Evolutionary conservation across 1,140 invertebrate genomes (phyloP).

Genomic region (Orussus abietinus): DNA sequence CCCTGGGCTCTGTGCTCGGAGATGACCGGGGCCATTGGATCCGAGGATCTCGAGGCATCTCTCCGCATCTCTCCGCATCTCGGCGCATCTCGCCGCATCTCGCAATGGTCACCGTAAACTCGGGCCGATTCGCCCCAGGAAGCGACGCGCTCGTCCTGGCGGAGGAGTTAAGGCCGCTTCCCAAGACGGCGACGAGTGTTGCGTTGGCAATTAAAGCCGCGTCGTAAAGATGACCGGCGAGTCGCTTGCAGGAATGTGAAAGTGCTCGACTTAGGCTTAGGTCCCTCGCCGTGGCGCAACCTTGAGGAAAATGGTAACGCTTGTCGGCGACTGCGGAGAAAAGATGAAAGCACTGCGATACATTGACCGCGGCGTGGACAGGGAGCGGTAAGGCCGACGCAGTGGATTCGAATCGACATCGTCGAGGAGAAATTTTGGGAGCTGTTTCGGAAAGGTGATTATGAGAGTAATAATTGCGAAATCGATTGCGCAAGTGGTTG

Average conservation of each 20-base stretch:
- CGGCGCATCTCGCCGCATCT: background rate
- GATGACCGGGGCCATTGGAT: too few relatives aligned
- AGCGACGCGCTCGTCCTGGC: background rate
- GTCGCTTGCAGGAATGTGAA: slow-evolving; percentile 44
- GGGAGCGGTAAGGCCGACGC: slow-evolving; percentile 21
- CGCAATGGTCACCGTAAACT: background rate
- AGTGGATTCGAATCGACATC: slow-evolving; percentile 24
- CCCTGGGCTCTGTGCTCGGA: too few relatives aligned
- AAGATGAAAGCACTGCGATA: slow-evolving; percentile 17
- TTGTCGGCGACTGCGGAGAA: slow-evolving; percentile 1
- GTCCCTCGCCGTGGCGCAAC: slow-evolving; percentile 11
- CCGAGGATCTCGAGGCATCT: too few relatives aligned
- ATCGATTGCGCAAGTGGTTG: too few relatives aligned
- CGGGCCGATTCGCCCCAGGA: background rate
- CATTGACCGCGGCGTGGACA: slow-evolving; percentile 19
- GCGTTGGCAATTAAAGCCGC: slow-evolving; percentile 38
- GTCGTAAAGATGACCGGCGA: slow-evolving; percentile 37
- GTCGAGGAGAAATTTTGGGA: slow-evolving; percentile 22
- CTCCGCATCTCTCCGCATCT: too few relatives aligned
- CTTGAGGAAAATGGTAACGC: slow-evolving; percentile 3
- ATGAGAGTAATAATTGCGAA: too few relatives aligned
- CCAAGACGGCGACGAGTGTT: slow-evolving; percentile 21
- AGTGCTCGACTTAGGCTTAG: slow-evolving; percentile 42
- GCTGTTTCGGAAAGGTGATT: slow-evolving; percentile 14
- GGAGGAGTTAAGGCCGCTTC: background rate